Percentiles rank a stretch among this genome's conserved stretches.
These are phyloP conservation scores for Acanthurus leucopareius DNA, from an alignment of 2,797 vertebrate genomes.

Conservation along the genomic window DNA sequence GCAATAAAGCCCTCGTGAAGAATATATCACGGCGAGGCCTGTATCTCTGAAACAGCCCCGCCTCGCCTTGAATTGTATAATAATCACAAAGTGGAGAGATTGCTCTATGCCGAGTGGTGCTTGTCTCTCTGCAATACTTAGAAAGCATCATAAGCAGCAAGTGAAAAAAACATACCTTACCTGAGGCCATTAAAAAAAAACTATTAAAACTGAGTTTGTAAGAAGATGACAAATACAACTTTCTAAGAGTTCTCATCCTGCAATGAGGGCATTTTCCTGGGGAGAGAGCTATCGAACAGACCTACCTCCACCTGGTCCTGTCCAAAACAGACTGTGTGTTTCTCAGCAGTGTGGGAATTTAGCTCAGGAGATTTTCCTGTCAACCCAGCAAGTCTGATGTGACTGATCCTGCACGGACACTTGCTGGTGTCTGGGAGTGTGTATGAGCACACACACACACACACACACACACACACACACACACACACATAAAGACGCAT, in stretches of 20 bases:
- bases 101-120: constrained; percentile 15
- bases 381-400: constrained; percentile 55
- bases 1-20: constrained; percentile 46
- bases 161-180: constrained; percentile 32
- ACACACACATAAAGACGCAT: neutral
- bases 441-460: constrained; percentile 28
- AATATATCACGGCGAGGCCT: constrained; percentile 26
- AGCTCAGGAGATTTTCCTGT: constrained; percentile 39
- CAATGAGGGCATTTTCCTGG: constrained; percentile 21
- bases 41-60: constrained; percentile 26
- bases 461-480: constrained; percentile 12
- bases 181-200: constrained; percentile 13
- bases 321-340: constrained; percentile 20
- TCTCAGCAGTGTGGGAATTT: constrained; percentile 41
- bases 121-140: constrained; percentile 17
- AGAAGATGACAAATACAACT: constrained; percentile 20
- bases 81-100: constrained; percentile 33
- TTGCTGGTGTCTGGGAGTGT: constrained; percentile 34
- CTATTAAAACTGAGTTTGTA: constrained; percentile 32
- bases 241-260: constrained; percentile 17
- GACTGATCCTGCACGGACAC: constrained; percentile 56
- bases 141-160: constrained; percentile 19
- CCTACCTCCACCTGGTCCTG: constrained; percentile 46
- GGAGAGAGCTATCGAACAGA: constrained; percentile 9
- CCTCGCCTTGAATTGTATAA: constrained; percentile 21